Conservation (phyloP, 2,113 vertebrate genomes). For the Phalacrocorax aristotelis region DNA sequence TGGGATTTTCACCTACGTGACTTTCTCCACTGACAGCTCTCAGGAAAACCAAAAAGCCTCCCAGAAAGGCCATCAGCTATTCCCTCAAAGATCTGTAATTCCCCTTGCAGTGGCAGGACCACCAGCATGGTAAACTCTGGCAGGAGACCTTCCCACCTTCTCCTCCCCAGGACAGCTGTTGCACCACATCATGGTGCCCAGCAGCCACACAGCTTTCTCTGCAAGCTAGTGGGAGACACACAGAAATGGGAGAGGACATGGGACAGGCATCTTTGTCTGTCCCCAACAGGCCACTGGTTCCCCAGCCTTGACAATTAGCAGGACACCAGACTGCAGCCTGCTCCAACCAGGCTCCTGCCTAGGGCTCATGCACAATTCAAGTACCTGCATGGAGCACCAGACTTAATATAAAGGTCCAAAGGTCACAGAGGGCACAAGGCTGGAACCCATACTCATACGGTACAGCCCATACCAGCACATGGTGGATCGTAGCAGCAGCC, state of each 20-base stretch:
- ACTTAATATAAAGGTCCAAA: neutral
- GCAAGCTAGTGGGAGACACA: neutral
- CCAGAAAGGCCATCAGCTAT: neutral
- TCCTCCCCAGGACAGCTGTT: neutral
- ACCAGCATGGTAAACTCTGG: neutral
- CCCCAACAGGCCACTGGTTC: neutral
- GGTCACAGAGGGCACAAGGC: neutral
- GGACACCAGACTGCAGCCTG: neutral
- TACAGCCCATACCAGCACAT: accelerated
- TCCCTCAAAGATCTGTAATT: neutral
- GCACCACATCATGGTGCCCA: accelerated
- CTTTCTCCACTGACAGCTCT: neutral
- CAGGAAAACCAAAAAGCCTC: neutral
- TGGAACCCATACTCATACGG: neutral
- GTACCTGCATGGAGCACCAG: neutral
- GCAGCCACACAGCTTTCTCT: neutral
- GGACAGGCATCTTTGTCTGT: neutral
- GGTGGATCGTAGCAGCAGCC: neutral
- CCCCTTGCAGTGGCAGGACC: neutral
- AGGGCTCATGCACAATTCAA: neutral
- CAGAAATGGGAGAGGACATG: neutral
- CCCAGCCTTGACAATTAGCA: accelerated
- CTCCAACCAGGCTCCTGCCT: neutral
- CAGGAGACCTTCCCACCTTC: neutral
- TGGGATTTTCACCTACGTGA: neutral